Base-by-base conservation (phyloP, 1,140 invertebrate genomes). In the Leptestheria dahalacensis region DNA sequence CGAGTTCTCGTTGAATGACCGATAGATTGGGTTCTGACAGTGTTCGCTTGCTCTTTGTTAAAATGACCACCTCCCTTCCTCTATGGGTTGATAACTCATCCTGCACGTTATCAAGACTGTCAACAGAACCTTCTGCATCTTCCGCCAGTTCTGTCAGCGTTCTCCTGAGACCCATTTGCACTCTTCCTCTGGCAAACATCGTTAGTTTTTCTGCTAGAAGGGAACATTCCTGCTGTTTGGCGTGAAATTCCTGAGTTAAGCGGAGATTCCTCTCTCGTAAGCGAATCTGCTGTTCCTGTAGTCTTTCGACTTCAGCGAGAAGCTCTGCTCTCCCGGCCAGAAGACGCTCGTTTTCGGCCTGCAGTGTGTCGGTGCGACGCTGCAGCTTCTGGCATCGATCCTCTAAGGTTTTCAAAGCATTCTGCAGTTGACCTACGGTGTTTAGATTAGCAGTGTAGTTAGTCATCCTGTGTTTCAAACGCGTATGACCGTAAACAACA, bases 201-300 rank as follows among this genome's bases (percentile, higher is more conserved):
- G 58, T 52, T 1, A 60, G 26, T 29, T 60, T 60, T 20, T 60
- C 58, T 18, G 58, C 50, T 12, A 60, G 26, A 11, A 60, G 49
- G 11, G 58, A 60, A 49, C 58, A 60, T 41, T 60, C 58, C 51
- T 52, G 49, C 24, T 60, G 58, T 41, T 60, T 60, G 1, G 58
- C 47, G 41, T 60, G 49, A 41, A 52, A 60, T 28, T 60, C 58
- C 24, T 60, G 58, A 9, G 58, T 60, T 3, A 60, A 49, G 26
- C 51, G 47, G 15, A 60, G 46, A 25, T 60, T 60, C 21, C 58
- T 28, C 52, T 60, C 58, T 24, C 58, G 18, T 9, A 60, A 41
- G 15, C 51, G 49, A 18, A 60, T 60, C 33, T 60, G 58, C 20
- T 60, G 58, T 4, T 60, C 58, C 41, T 60, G 58, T 28, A 60